Evolutionary conservation across 2,113 vertebrate genomes (phyloP).

Genomic region (Ammodytes marinus): DNA sequence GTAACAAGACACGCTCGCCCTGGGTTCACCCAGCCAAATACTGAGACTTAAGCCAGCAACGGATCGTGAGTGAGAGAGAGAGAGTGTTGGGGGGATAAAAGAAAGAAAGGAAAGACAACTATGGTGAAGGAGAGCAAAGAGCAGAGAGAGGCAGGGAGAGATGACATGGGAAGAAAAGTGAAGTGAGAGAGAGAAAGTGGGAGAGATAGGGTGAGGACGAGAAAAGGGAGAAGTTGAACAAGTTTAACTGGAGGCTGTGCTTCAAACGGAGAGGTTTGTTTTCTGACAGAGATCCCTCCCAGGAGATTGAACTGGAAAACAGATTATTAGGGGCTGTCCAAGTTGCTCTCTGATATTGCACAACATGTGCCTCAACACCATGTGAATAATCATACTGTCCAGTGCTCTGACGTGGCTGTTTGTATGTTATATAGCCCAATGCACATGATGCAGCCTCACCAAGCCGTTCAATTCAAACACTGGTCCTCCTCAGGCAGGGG

Average conservation of each 20-base stretch:
- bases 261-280: conserved; percentile 70
- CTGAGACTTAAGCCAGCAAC: conserved; percentile 41
- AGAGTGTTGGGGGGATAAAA: conserved; percentile 9
- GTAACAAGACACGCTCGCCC: conserved; percentile 80
- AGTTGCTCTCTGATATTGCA: conserved; percentile 56
- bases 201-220: no score
- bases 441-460: not conserved
- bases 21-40: conserved; percentile 61
- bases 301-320: conserved; percentile 76
- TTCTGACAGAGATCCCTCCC: conserved; percentile 79
- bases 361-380: conserved; percentile 62
- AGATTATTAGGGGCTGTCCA: conserved; percentile 67
- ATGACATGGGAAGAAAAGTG: conserved; percentile 10
- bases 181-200: conserved; percentile 16
- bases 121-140: conserved; percentile 38
- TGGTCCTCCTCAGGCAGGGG: conserved; percentile 4
- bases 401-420: not conserved
- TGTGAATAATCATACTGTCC: conserved; percentile 37
- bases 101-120: conserved; percentile 28
- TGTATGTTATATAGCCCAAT: not conserved
- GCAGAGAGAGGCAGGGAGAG: conserved; percentile 19
- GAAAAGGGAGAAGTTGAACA: conserved; percentile 48
- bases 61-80: conserved; percentile 12
- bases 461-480: conserved; percentile 2
- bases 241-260: conserved; percentile 64